These are phyloP conservation scores for Ataeniobius toweri DNA, from an alignment of 2,797 vertebrate species.

Conservation along the genomic window DNA sequence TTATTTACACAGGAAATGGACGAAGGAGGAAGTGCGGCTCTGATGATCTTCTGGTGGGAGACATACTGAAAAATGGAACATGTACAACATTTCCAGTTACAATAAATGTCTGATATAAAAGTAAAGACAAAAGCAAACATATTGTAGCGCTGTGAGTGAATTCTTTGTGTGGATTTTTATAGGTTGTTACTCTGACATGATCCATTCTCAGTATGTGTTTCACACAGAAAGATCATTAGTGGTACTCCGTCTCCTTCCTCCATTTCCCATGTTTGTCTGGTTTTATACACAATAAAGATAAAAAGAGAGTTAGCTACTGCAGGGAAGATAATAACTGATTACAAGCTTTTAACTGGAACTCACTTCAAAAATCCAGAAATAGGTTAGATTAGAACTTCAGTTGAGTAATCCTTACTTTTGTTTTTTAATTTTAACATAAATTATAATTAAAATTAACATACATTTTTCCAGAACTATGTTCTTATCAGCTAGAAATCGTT, in stretches of 20 bases:
- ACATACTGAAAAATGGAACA: background rate
- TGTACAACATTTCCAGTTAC: background rate
- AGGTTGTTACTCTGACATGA: background rate
- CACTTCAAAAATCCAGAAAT: conserved; percentile 29
- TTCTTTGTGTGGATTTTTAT: background rate
- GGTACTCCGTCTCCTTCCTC: background rate
- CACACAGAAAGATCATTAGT: background rate
- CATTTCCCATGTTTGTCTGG: background rate
- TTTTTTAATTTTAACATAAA: background rate
- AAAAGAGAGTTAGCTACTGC: background rate
- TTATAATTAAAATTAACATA: background rate
- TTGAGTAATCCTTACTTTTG: conserved; percentile 23
- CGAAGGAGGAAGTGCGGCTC: background rate
- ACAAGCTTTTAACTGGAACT: background rate
- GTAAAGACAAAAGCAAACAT: background rate
- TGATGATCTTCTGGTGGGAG: background rate
- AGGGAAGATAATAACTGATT: background rate
- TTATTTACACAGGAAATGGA: background rate
- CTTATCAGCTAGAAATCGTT: background rate
- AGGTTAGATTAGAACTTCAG: conserved; percentile 48
- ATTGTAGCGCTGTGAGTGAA: background rate
- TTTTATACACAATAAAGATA: background rate
- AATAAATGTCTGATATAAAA: background rate
- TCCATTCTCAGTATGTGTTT: background rate
- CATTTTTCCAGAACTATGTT: background rate